Percentiles rank a stretch among this genome's conserved stretches.
Evolutionary conservation across 1,140 invertebrate species (phyloP).

Genomic region (Brachionus manjavacas): DNA sequence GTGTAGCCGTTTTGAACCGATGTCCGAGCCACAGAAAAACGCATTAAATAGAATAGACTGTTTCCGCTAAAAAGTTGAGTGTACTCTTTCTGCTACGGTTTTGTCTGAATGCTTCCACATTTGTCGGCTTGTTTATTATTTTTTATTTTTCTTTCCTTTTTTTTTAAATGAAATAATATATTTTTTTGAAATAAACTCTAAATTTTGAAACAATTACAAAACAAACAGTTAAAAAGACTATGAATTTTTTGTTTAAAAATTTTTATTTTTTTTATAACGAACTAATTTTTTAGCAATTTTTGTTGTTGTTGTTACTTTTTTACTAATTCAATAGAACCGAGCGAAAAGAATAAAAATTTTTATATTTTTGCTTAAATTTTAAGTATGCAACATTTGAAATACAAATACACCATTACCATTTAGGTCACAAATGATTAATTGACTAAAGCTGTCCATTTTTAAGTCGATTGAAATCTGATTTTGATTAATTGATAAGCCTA

Average conservation of each 20-base stretch:
- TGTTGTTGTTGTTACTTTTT: too few relatives aligned
- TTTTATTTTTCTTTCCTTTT: not conserved
- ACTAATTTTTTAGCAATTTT: not conserved
- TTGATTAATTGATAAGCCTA: conserved; percentile 1
- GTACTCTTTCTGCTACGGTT: not conserved
- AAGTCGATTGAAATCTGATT: conserved; percentile 9
- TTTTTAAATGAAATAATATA: conserved; percentile 7
- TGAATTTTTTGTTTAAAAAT: not conserved
- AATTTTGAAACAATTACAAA: not conserved
- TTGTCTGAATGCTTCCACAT: not conserved
- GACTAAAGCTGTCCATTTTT: not conserved
- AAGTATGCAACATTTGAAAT: not conserved
- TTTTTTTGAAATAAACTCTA: conserved; percentile 29
- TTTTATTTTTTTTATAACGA: not conserved
- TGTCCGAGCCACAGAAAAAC: not conserved
- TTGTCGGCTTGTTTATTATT: not conserved
- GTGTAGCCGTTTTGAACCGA: not conserved
- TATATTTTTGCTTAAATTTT: not conserved
- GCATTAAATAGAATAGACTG: not conserved
- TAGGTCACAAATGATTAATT: conserved; percentile 4
- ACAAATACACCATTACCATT: not conserved
- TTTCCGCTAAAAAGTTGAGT: not conserved
- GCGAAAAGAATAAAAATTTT: not conserved
- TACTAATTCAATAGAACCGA: not conserved
- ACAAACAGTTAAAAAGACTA: not conserved